Evolutionary conservation across 1,140 invertebrate genomes (phyloP).

Genomic region (Teleopsis dalmanni): DNA sequence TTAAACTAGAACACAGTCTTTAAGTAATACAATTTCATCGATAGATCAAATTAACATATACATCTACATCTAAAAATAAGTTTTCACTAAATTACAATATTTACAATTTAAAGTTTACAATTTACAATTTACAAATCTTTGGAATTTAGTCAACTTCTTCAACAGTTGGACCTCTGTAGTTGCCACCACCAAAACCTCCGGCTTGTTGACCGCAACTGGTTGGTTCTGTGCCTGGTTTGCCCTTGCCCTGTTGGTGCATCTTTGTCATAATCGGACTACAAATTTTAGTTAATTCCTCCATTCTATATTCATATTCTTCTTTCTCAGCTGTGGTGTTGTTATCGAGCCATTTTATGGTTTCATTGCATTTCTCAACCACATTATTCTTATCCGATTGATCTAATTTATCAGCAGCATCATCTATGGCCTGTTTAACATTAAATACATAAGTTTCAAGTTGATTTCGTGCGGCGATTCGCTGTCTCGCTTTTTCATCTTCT

Average conservation of each 20-base stretch:
- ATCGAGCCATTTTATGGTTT: conserved; percentile 59
- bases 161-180: conserved; percentile 20
- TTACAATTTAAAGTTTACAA: too few species aligned
- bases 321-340: conserved; percentile 55
- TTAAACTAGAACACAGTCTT: too few species aligned
- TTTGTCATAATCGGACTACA: conserved; percentile 51
- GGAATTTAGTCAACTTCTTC: conserved; percentile 25
- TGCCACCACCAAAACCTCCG: conserved; percentile 31
- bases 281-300: conserved; percentile 48
- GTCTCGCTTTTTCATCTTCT: conserved; percentile 60
- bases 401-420: conserved; percentile 52
- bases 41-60: too few species aligned
- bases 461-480: conserved; percentile 53
- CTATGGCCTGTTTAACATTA: conserved; percentile 55
- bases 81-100: too few species aligned
- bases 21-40: too few species aligned
- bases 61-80: too few species aligned
- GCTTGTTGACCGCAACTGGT: conserved; percentile 40
- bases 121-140: too few species aligned
- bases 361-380: conserved; percentile 47
- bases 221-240: conserved; percentile 30
- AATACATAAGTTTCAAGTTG: conserved; percentile 65
- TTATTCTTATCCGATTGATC: conserved; percentile 55
- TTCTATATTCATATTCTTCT: conserved; percentile 56
- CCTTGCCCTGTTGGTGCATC: conserved; percentile 46